Evolutionary conservation across 2,888 invertebrate species (phyloP).

Genomic region (Creontiades dilutus): DNA sequence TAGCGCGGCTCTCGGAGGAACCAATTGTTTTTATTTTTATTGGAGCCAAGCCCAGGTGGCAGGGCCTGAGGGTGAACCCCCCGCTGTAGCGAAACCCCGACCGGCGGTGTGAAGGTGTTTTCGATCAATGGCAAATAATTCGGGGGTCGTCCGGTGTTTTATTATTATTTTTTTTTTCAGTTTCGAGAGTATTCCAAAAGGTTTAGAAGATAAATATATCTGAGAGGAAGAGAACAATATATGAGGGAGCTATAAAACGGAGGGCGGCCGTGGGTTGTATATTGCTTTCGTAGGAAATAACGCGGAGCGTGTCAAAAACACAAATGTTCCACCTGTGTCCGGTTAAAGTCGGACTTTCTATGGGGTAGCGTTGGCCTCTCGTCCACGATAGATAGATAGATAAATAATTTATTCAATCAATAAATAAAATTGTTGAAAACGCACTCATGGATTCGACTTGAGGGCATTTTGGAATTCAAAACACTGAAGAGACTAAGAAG

Average conservation of each 20-base stretch:
- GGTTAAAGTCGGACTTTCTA: neutral
- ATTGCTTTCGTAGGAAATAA: neutral
- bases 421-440: too few species aligned
- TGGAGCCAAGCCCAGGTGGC: conserved; percentile 58
- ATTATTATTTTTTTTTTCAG: too few species aligned
- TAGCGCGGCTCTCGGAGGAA: conserved; percentile 28
- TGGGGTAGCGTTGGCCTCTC: too few species aligned
- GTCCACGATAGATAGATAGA: too few species aligned
- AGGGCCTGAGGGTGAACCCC: neutral
- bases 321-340: conserved; percentile 6
- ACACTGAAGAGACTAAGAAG: too few species aligned
- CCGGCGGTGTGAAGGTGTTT: neutral
- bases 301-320: neutral
- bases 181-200: neutral
- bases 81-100: neutral
- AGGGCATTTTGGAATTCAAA: too few species aligned
- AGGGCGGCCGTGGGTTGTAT: neutral
- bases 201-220: too few species aligned
- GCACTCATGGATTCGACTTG: too few species aligned
- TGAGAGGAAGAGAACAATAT: neutral
- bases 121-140: conserved; percentile 50
- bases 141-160: neutral
- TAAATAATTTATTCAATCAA: too few species aligned
- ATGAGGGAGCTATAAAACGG: neutral
- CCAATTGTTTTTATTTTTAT: conserved; percentile 61